Evolutionary conservation across 2,888 invertebrate species (phyloP).

Genomic region (Xestia sexstrigata): DNA sequence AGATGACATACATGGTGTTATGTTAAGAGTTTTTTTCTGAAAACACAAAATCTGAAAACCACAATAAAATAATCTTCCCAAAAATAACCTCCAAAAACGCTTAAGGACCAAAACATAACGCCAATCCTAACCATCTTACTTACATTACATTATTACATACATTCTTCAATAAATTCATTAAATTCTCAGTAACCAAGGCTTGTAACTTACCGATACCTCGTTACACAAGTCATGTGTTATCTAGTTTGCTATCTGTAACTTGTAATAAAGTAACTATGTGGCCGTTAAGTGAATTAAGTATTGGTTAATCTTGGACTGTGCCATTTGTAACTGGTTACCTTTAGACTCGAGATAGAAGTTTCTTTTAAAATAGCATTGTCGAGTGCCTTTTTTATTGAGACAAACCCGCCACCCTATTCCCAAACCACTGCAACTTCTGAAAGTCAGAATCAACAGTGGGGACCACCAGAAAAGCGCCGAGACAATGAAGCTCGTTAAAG

Average conservation of each 20-base stretch:
- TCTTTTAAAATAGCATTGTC: background rate
- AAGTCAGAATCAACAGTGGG: no score
- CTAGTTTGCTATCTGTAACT: conserved; percentile 54
- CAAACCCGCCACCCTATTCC: no score
- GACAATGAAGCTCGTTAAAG: no score
- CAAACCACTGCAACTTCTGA: no score
- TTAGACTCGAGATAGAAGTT: conserved; percentile 38
- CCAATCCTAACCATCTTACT: background rate
- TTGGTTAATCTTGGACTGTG: conserved; percentile 60
- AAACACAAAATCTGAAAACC: no score
- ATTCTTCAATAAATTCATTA: conserved; percentile 6
- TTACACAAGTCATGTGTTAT: conserved; percentile 66
- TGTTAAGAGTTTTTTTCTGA: no score
- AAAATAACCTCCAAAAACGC: background rate
- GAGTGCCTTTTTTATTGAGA: no score
- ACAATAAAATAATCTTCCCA: no score
- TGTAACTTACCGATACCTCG: conserved; percentile 44
- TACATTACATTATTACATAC: no score
- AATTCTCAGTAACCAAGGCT: conserved; percentile 36
- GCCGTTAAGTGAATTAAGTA: conserved; percentile 65
- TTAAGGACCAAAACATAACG: background rate
- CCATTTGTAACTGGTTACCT: conserved; percentile 47
- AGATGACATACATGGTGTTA: no score
- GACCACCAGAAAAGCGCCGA: no score
- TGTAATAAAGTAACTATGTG: conserved; percentile 65